Percentiles rank a stretch among this genome's conserved stretches.
Evolutionary conservation across 2,888 invertebrate species (phyloP).

Genomic region (Lepas anatifera): DNA sequence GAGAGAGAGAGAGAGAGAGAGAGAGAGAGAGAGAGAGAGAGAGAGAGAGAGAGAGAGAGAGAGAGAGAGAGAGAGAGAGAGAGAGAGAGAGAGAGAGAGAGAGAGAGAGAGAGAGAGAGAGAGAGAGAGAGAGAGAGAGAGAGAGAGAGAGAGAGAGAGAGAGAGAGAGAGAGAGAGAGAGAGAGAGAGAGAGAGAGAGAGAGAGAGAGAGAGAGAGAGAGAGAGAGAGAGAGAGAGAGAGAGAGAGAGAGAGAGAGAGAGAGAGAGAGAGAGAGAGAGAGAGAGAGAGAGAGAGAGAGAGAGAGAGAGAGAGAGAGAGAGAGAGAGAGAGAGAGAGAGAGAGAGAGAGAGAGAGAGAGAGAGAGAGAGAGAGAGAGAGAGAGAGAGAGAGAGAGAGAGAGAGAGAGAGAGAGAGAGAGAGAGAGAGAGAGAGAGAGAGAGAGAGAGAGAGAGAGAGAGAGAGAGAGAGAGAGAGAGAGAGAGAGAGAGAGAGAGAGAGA

Average conservation of each 20-base stretch:
- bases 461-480: slow-evolving; percentile 14
- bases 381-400: background rate
- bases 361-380: background rate
- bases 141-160: background rate
- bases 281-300: too few relatives aligned
- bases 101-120: background rate
- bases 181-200: too few relatives aligned
- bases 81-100: slow-evolving; percentile 15
- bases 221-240: too few relatives aligned
- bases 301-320: background rate
- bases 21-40: slow-evolving; percentile 15
- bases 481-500: slow-evolving; percentile 4
- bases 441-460: background rate
- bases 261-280: too few relatives aligned
- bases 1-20: slow-evolving; percentile 15
- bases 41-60: slow-evolving; percentile 15
- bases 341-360: background rate
- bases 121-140: background rate
- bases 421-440: background rate
- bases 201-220: too few relatives aligned
- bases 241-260: too few relatives aligned
- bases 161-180: too few relatives aligned
- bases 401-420: background rate
- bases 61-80: slow-evolving; percentile 15
- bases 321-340: slow-evolving; percentile 6